These are phyloP conservation scores for Hydrolagus colliei DNA, from an alignment of 2,797 vertebrate species.

Conservation along the genomic window DNA sequence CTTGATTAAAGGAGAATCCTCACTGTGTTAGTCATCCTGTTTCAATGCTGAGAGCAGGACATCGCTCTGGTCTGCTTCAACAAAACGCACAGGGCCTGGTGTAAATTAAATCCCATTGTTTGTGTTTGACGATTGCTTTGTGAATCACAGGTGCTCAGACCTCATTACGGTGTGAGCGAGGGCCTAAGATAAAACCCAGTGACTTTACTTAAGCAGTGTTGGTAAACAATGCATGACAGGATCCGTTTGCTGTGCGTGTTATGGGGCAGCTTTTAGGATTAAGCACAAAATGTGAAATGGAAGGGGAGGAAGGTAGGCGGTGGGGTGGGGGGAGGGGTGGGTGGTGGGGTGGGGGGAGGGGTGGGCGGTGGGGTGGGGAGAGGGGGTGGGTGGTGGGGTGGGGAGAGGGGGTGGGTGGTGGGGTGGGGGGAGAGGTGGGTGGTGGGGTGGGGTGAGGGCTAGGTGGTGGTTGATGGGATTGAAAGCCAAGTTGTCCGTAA, in stretches of 20 bases:
- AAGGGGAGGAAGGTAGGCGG: not conserved
- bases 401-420: not conserved
- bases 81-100: not conserved
- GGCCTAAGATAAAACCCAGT: not conserved
- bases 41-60: not conserved
- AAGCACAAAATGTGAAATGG: no score
- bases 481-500: not conserved
- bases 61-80: not conserved
- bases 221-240: not conserved
- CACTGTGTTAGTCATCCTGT: slow-evolving; percentile 20
- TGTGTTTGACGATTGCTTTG: slow-evolving; percentile 12
- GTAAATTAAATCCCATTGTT: slow-evolving; percentile 7
- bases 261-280: not conserved
- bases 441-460: no score
- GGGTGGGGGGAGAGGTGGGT: no score
- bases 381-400: not conserved
- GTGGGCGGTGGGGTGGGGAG: not conserved
- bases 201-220: not conserved
- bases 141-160: not conserved
- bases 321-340: not conserved
- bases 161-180: not conserved
- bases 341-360: not conserved
- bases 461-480: no score
- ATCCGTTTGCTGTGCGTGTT: not conserved
- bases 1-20: slow-evolving; percentile 26